A percentile compares a stretch with the other conserved stretches of the same genome.
These are phyloP conservation scores for Eilema sororculum DNA, from an alignment of 2,888 invertebrate genomes.

Conservation along the genomic window DNA sequence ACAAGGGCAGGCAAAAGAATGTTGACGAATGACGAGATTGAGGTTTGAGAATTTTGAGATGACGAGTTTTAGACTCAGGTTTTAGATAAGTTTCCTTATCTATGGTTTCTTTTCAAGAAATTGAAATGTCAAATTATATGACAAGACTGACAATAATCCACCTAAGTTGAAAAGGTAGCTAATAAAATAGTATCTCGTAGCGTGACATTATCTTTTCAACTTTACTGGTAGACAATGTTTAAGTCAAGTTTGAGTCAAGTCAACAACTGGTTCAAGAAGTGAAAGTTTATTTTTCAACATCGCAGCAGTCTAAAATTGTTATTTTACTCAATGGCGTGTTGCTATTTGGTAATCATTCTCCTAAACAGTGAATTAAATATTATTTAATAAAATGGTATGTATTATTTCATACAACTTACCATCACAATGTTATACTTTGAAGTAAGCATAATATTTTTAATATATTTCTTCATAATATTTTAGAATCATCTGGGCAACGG, in stretches of 20 bases:
- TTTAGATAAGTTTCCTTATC: too few species aligned
- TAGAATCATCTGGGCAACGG: slow-evolving; percentile 55
- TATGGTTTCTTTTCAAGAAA: background rate
- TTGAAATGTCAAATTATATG: background rate
- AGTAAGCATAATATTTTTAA: background rate
- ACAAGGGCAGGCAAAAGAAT: too few species aligned
- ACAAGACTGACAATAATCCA: background rate
- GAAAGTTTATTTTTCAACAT: slow-evolving; percentile 58
- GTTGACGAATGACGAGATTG: too few species aligned
- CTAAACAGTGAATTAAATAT: slow-evolving; percentile 30
- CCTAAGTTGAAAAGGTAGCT: background rate
- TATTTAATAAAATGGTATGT: slow-evolving; percentile 43
- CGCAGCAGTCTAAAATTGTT: slow-evolving; percentile 44
- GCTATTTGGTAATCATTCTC: slow-evolving; percentile 28
- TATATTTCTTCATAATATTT: slow-evolving; percentile 13
- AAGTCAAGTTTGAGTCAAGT: slow-evolving; percentile 9
- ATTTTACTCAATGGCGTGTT: slow-evolving; percentile 53
- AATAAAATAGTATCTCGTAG: background rate
- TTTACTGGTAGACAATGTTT: background rate
- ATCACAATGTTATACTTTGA: slow-evolving; percentile 5
- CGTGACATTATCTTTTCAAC: background rate
- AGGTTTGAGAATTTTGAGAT: too few species aligned
- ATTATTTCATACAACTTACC: slow-evolving; percentile 27
- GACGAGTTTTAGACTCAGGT: too few species aligned
- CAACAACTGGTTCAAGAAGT: slow-evolving; percentile 49